Conservation (phyloP, 2,797 vertebrate species). For the Gymnoscopelus braueri region DNA sequence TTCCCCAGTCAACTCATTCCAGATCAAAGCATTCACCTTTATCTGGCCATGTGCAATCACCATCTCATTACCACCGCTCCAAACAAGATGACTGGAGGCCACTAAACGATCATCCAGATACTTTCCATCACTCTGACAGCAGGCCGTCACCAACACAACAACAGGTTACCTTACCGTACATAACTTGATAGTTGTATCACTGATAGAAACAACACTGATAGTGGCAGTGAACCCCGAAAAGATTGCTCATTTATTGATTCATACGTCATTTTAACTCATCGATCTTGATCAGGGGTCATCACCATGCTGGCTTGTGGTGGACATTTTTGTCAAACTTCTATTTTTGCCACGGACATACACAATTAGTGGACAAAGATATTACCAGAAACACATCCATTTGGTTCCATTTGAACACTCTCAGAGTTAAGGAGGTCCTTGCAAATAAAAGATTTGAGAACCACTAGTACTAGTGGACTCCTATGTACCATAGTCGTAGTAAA, state of each 20-base stretch:
- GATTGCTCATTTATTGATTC: background rate
- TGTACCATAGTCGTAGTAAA: too few species aligned
- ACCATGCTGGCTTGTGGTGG: too few species aligned
- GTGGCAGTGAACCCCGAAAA: too few species aligned
- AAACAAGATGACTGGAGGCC: slow-evolving; percentile 83
- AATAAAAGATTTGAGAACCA: too few species aligned
- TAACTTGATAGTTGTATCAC: background rate
- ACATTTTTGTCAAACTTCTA: too few species aligned
- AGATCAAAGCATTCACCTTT: slow-evolving; percentile 74
- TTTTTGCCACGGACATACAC: too few species aligned
- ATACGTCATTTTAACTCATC: background rate
- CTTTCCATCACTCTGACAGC: slow-evolving; percentile 79
- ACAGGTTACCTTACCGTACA: slow-evolving; percentile 73
- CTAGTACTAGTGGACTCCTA: too few species aligned
- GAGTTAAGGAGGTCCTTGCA: too few species aligned
- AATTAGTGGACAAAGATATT: too few species aligned
- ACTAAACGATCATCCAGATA: slow-evolving; percentile 70
- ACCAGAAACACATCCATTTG: too few species aligned
- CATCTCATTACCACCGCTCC: slow-evolving; percentile 72
- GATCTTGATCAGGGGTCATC: too few species aligned
- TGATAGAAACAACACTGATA: background rate
- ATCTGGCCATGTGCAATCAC: slow-evolving; percentile 65
- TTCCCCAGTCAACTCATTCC: slow-evolving; percentile 66
- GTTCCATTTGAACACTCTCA: too few species aligned
- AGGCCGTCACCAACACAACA: slow-evolving; percentile 82